These are phyloP conservation scores for Hemiscyllium ocellatum DNA, from an alignment of 2,113 vertebrate species.

Conservation along the genomic window DNA sequence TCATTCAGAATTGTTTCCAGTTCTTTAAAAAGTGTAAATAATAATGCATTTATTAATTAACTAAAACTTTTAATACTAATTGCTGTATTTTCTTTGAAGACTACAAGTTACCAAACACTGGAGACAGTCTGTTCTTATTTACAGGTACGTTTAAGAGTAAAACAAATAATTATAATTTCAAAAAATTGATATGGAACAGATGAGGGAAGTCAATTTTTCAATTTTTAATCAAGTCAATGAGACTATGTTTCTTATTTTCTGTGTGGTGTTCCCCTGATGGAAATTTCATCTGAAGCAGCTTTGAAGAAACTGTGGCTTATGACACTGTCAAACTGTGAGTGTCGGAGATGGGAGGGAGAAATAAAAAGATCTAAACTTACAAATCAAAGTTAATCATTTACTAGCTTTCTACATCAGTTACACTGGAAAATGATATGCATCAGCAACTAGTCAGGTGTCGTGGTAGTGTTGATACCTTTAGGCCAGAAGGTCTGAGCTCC, in stretches of 20 bases:
- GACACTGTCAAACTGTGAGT: neutral
- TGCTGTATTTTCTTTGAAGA: neutral
- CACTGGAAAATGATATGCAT: neutral
- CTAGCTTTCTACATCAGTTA: neutral
- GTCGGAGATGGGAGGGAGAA: neutral
- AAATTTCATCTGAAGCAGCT: neutral
- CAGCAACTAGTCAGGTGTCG: neutral
- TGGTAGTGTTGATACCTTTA: too few species aligned
- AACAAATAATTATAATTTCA: neutral
- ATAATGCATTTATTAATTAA: neutral
- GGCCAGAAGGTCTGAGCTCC: too few species aligned
- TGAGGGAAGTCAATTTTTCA: neutral
- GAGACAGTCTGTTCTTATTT: accelerated
- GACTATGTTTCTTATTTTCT: neutral
- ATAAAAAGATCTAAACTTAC: neutral
- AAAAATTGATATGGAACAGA: neutral
- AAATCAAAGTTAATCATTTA: neutral
- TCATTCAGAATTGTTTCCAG: neutral
- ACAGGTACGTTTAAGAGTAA: neutral
- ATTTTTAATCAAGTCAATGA: neutral
- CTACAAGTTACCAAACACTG: neutral
- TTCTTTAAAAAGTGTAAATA: neutral
- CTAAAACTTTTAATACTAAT: neutral
- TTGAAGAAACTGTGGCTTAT: neutral
- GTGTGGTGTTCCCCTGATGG: neutral